Percentiles rank a stretch among this genome's conserved stretches.
These are phyloP conservation scores for Orycteropus afer DNA, from an alignment of 2,113 vertebrate species.

Conservation along the genomic window DNA sequence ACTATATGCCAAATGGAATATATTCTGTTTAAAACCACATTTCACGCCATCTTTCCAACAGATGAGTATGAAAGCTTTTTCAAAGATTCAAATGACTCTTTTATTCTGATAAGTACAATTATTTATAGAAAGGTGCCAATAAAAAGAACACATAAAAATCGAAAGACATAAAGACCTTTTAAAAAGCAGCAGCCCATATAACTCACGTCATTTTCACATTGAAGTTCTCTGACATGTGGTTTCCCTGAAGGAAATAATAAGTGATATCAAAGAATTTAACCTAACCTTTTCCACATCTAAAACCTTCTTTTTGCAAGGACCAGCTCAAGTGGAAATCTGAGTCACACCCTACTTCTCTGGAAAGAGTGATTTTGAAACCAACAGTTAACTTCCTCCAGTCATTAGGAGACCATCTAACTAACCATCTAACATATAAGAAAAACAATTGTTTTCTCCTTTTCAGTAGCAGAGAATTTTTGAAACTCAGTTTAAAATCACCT, in stretches of 20 bases:
- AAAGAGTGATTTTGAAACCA: slow-evolving; percentile 74
- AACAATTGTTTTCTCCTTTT: not conserved
- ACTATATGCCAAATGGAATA: not conserved
- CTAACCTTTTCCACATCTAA: slow-evolving; percentile 32
- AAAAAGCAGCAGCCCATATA: not conserved
- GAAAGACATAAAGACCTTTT: slow-evolving; percentile 44
- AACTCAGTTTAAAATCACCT: not conserved
- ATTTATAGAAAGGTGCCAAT: slow-evolving; percentile 56
- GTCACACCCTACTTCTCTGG: slow-evolving; percentile 58
- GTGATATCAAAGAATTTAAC: slow-evolving; percentile 34
- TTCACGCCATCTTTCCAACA: not conserved
- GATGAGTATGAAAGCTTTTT: not conserved
- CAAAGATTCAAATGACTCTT: not conserved
- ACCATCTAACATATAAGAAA: not conserved
- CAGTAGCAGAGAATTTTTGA: not conserved
- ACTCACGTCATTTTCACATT: slow-evolving; percentile 37
- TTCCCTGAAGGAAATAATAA: slow-evolving; percentile 71
- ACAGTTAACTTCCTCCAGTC: slow-evolving; percentile 24
- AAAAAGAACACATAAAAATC: not conserved
- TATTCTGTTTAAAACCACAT: not conserved
- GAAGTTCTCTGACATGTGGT: slow-evolving; percentile 53
- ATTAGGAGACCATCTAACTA: slow-evolving; percentile 21
- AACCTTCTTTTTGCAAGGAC: slow-evolving; percentile 42
- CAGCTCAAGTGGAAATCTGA: slow-evolving; percentile 62
- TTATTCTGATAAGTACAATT: slow-evolving; percentile 43